A percentile compares a stretch with the other conserved stretches of the same genome.
These are phyloP conservation scores for Branchinecta lynchi DNA, from an alignment of 1,140 invertebrate species.

Conservation along the genomic window DNA sequence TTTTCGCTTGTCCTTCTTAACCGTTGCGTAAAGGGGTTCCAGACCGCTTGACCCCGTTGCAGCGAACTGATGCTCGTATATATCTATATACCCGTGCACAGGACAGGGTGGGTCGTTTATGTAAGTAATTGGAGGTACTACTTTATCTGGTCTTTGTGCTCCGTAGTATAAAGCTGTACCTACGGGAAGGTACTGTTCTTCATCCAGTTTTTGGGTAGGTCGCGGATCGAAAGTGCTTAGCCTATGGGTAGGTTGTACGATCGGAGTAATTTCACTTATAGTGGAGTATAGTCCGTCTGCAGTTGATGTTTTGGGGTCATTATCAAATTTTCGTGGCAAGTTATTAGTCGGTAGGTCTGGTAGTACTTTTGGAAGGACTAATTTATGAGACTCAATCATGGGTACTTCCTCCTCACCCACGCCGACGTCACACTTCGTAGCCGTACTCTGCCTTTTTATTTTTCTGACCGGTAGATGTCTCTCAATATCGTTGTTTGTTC, in stretches of 20 bases:
- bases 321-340: slow-evolving; percentile 25
- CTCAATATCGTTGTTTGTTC: no score
- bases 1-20: slow-evolving; percentile 13
- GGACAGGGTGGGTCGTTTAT: not conserved
- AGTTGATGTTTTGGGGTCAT: not conserved
- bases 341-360: slow-evolving; percentile 44
- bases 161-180: not conserved
- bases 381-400: slow-evolving; percentile 33
- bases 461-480: not conserved
- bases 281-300: not conserved
- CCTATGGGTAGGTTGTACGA: slow-evolving; percentile 19
- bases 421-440: slow-evolving; percentile 25
- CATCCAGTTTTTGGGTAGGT: slow-evolving; percentile 24
- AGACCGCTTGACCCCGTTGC: not conserved
- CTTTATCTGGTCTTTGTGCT: slow-evolving; percentile 21
- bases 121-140: slow-evolving; percentile 28
- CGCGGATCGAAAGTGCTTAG: slow-evolving; percentile 19
- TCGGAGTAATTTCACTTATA: slow-evolving; percentile 4
- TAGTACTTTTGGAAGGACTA: slow-evolving; percentile 64
- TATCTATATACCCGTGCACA: not conserved
- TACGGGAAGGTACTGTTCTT: slow-evolving; percentile 39
- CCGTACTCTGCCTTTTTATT: not conserved
- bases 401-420: slow-evolving; percentile 18
- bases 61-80: not conserved
- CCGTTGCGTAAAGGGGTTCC: slow-evolving; percentile 16